Conservation (phyloP, 2,113 vertebrate species). For the Paracanthobrama guichenoti region DNA sequence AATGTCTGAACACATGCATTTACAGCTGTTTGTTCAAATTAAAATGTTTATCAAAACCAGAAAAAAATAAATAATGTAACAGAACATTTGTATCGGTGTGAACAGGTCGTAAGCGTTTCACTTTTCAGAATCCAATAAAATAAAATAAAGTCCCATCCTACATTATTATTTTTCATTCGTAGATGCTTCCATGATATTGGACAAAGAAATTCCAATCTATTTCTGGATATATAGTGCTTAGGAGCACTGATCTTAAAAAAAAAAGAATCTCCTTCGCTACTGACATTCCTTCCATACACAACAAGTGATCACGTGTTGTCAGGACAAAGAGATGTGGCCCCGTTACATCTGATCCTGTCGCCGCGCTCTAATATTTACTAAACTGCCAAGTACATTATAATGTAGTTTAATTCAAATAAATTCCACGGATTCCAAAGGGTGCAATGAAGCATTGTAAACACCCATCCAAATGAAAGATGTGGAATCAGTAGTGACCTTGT, state of each 20-base stretch:
- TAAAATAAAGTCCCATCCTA: background rate
- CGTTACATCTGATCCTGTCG: background rate
- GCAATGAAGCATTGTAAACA: background rate
- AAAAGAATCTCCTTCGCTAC: background rate
- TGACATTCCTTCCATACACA: constrained; percentile 20
- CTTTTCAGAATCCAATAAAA: background rate
- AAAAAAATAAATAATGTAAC: too few species aligned
- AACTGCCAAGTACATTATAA: background rate
- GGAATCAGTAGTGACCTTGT: background rate
- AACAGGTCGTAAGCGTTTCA: too few species aligned
- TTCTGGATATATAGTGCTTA: background rate
- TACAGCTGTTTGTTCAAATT: too few species aligned
- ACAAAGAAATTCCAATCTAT: constrained; percentile 1
- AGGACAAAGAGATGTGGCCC: background rate
- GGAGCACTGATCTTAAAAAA: background rate
- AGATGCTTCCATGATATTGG: background rate
- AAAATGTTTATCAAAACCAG: too few species aligned
- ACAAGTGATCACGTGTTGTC: background rate
- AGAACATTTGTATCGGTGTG: too few species aligned
- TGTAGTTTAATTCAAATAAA: background rate
- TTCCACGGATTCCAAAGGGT: background rate
- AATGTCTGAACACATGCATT: too few species aligned
- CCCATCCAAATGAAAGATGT: background rate
- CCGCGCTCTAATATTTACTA: background rate
- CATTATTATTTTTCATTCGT: background rate